Evolutionary conservation across 2,888 invertebrate genomes (phyloP), one percentile per base, ranked within the genome.

Genomic region (Periphyllus acericola): DNA sequence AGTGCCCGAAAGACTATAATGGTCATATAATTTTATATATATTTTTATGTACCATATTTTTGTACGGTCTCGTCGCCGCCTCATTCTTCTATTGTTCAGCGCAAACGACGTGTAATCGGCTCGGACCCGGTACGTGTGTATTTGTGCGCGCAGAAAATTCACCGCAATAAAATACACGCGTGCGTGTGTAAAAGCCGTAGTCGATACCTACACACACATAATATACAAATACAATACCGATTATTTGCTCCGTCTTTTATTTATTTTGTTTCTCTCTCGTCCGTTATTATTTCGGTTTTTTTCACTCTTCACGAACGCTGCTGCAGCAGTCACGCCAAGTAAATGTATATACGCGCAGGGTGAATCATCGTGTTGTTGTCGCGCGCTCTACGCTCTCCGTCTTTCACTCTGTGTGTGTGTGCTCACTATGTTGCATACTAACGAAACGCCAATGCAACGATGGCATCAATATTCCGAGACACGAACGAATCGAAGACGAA

Each of bases 261-360:
- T 25, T 5, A 68, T 25, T 46, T 46, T 14, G 11, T 46, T 21
- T 21, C 21, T 60, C 71, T 32, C 32, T 72, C 55, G 72, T n/a
- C 74, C 34, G 60, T 55, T 72, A 55, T 83, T 74, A 83, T 83
- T 74, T 83, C 55, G n/a, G 52, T 83, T 52, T 83, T 29, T 29
- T 19, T 36, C 19, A 46, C 25, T 52, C 82, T 52, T 75, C 76
- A 66, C 76, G 66, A 84, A 76, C 68, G 34, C 52, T 25, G 52
- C 46, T n/a, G n/a, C 32, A 14, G 25, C 68, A 66, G 78, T 85
- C 84, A 85, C 84, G 84, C 84, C 66, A 32, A 78, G 46, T 40
- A 84, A 76, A 85, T 32, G 34, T 68, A 46, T 17, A 66, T 21
- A 34, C n/a, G 32, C 46, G 34, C 79, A 5, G 17, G n/a, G 52